Evolutionary conservation across 1,140 invertebrate species (phyloP).

Genomic region (Zophobas atratus): DNA sequence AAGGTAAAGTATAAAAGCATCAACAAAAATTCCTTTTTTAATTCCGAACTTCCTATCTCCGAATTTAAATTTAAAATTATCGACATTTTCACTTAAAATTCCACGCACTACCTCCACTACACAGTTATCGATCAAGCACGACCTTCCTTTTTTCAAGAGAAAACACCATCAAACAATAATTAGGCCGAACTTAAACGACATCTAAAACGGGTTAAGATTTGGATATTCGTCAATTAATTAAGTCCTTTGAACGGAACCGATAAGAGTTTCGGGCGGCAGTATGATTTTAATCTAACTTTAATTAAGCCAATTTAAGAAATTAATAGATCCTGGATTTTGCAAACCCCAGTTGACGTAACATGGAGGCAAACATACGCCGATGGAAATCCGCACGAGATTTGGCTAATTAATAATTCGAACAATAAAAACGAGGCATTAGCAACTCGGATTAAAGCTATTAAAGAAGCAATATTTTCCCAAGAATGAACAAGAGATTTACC

Average conservation of each 20-base stretch:
- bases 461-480: slow-evolving; percentile 14
- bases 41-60: no score
- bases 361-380: background rate
- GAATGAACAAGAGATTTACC: slow-evolving; percentile 25
- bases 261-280: slow-evolving; percentile 15
- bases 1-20: no score
- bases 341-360: background rate
- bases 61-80: no score
- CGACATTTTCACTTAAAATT: no score
- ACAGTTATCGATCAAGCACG: slow-evolving; percentile 1
- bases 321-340: slow-evolving; percentile 2
- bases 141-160: background rate
- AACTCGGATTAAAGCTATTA: slow-evolving; percentile 13
- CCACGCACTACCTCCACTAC: background rate
- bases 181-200: background rate
- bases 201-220: background rate
- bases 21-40: no score
- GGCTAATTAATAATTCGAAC: slow-evolving; percentile 9
- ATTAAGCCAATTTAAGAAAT: slow-evolving; percentile 17
- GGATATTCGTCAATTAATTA: slow-evolving; percentile 11
- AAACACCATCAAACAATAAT: slow-evolving; percentile 12
- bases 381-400: slow-evolving; percentile 1
- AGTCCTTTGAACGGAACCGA: background rate
- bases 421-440: slow-evolving; percentile 4
- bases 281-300: slow-evolving; percentile 9